phyloP scores from a whole-genome alignment of 1,140 invertebrate species.

The Lasioglossum baleicum region DNA sequence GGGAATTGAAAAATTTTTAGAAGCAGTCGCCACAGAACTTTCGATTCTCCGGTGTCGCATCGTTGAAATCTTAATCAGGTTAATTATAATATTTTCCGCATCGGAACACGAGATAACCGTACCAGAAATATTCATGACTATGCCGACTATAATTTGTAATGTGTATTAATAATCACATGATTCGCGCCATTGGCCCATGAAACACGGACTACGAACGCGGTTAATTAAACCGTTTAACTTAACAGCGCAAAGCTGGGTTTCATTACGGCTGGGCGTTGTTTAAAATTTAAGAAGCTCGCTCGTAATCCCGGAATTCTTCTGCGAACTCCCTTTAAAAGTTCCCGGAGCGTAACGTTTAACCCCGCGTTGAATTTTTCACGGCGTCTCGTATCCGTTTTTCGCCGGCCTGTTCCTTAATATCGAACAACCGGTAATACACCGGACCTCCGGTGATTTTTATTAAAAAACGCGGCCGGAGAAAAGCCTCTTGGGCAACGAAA shows the following conservation, averaged over 20 bases:
- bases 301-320: neutral
- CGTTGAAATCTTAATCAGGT: no score
- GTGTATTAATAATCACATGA: neutral
- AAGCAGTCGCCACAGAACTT: no score
- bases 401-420: neutral
- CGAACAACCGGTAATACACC: neutral
- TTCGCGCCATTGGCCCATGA: neutral
- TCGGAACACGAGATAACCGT: no score
- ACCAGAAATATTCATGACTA: no score
- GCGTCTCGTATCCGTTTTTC: neutral
- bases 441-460: neutral
- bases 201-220: neutral
- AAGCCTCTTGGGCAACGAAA: no score
- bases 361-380: constrained; percentile 18
- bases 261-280: no score
- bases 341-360: neutral
- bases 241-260: neutral
- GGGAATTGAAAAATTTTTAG: no score
- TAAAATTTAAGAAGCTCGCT: neutral
- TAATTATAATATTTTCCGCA: no score
- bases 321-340: neutral
- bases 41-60: no score
- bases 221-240: constrained; percentile 4
- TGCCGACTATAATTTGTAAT: no score
- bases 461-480: neutral